A percentile compares a stretch with the other conserved stretches of the same genome.
Evolutionary conservation across 2,797 vertebrate genomes (phyloP).

Genomic region (Chromis chromis): DNA sequence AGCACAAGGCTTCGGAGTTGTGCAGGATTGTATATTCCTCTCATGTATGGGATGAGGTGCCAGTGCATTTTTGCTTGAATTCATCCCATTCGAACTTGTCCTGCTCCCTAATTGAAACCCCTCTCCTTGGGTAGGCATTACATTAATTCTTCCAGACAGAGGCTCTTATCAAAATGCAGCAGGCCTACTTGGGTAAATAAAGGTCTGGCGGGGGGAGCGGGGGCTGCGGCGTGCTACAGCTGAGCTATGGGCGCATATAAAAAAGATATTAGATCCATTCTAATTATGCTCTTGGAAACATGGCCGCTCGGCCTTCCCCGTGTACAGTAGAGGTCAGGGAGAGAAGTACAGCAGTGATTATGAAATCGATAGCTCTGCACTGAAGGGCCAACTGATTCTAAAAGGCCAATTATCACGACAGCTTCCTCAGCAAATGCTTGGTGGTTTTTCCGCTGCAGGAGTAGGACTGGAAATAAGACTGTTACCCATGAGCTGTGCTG

Average conservation of each 20-base stretch:
- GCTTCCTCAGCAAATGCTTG: constrained; percentile 44
- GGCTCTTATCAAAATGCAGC: constrained; percentile 88
- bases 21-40: constrained; percentile 36
- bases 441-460: constrained; percentile 18
- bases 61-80: constrained; percentile 55
- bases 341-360: constrained; percentile 57
- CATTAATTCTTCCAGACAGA: constrained; percentile 85
- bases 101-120: constrained; percentile 76
- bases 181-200: constrained; percentile 85
- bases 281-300: constrained; percentile 53
- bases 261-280: constrained; percentile 68
- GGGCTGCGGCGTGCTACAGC: constrained; percentile 45
- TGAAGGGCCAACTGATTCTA: constrained; percentile 38
- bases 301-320: constrained; percentile 24
- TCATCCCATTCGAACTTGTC: constrained; percentile 54
- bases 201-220: constrained; percentile 71
- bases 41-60: constrained; percentile 36
- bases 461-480: neutral
- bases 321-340: constrained; percentile 59
- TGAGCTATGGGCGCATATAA: constrained; percentile 62
- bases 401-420: constrained; percentile 51
- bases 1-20: constrained; percentile 15
- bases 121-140: constrained; percentile 77
- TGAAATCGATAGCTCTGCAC: constrained; percentile 61
- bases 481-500: neutral